A percentile compares a stretch with the other conserved stretches of the same genome.
Conservation (phyloP, 2,797 vertebrate species). For the Lagodon rhomboides region DNA sequence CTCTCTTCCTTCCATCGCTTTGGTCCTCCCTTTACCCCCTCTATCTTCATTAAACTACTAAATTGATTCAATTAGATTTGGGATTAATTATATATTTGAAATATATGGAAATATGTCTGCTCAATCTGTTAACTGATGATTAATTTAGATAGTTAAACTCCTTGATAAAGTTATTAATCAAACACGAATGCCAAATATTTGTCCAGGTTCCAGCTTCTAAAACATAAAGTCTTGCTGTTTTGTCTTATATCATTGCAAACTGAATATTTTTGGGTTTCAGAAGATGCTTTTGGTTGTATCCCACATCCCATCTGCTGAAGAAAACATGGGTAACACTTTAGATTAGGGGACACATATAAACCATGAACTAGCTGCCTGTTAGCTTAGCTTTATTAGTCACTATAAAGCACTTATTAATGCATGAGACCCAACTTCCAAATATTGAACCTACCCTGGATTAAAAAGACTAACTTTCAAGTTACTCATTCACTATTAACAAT, state of each 20-base stretch:
- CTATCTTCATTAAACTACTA: conserved; percentile 33
- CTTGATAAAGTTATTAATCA: not conserved
- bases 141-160: not conserved
- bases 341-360: too few relatives aligned
- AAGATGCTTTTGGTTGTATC: not conserved
- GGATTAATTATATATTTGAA: not conserved
- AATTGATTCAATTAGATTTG: conserved; percentile 17
- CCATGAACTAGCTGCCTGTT: too few relatives aligned
- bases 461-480: too few relatives aligned
- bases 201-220: not conserved
- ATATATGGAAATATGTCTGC: not conserved
- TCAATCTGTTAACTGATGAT: not conserved
- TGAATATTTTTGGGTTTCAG: not conserved
- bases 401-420: too few relatives aligned
- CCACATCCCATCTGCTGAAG: not conserved
- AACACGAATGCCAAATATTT: not conserved
- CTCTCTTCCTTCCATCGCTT: conserved; percentile 29
- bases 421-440: too few relatives aligned
- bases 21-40: conserved; percentile 14
- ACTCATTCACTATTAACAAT: too few relatives aligned
- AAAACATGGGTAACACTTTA: not conserved
- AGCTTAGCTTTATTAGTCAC: too few relatives aligned
- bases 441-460: too few relatives aligned
- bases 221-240: not conserved
- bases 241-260: not conserved